These are phyloP conservation scores for Epistrophe grossulariae DNA, from an alignment of 2,888 invertebrate genomes.

Conservation along the genomic window DNA sequence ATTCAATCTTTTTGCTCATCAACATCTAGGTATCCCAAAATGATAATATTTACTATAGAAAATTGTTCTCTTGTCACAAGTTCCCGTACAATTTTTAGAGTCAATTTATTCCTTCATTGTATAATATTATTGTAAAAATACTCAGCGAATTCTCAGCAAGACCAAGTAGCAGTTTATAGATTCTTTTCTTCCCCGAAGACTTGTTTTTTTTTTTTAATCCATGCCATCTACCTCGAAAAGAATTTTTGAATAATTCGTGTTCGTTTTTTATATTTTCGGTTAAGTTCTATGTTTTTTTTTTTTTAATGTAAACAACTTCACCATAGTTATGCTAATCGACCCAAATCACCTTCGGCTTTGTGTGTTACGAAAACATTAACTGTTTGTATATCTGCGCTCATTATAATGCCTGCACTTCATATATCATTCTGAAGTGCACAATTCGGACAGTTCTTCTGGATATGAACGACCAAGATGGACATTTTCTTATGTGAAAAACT, in stretches of 20 bases:
- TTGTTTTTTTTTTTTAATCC: background rate
- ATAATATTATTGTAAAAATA: background rate
- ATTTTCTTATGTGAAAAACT: constrained; percentile 41
- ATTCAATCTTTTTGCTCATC: no score
- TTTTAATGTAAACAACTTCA: constrained; percentile 50
- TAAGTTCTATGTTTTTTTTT: background rate
- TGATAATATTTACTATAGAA: no score
- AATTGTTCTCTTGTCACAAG: no score
- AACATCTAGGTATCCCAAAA: no score
- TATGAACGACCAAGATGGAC: constrained; percentile 3
- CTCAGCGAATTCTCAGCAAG: background rate
- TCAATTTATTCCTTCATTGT: no score
- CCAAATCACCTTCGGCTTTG: constrained; percentile 38
- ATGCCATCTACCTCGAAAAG: background rate
- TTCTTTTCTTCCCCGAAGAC: background rate
- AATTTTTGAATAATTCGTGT: constrained; percentile 26
- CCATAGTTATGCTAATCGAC: constrained; percentile 67
- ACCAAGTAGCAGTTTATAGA: background rate
- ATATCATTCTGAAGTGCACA: constrained; percentile 63
- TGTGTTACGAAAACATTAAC: constrained; percentile 42
- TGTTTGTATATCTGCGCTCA: constrained; percentile 52
- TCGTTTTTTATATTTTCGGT: constrained; percentile 27
- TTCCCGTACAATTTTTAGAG: no score
- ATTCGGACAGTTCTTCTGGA: constrained; percentile 50
- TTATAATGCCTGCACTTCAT: constrained; percentile 65